Percentiles rank a stretch among this genome's conserved stretches.
These are phyloP conservation scores for Ia io DNA, from an alignment of 2,113 vertebrate species.

Conservation along the genomic window DNA sequence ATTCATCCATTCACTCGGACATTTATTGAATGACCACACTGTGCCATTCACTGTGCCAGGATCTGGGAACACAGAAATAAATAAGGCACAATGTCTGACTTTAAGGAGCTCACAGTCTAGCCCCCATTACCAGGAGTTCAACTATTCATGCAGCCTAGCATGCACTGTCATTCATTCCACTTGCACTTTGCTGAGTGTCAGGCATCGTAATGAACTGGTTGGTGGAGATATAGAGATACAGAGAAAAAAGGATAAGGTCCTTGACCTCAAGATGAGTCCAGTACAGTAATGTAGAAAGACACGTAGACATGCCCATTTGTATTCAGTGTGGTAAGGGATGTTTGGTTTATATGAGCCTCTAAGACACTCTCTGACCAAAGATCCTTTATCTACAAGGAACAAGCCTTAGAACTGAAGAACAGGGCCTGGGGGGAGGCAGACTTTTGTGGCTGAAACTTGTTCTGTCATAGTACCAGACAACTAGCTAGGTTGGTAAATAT, in stretches of 20 bases:
- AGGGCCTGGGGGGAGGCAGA: neutral
- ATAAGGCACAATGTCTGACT: neutral
- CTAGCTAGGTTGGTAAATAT: neutral
- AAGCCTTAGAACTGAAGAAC: neutral
- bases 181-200: neutral
- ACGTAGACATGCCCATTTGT: neutral
- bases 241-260: neutral
- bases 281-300: neutral
- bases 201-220: neutral
- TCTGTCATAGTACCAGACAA: neutral
- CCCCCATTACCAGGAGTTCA: neutral
- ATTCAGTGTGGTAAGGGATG: neutral
- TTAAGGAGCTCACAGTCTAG: neutral
- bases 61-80: neutral
- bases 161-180: neutral
- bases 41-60: neutral
- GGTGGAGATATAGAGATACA: neutral
- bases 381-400: neutral
- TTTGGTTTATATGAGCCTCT: conserved; percentile 17
- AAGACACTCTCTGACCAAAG: neutral
- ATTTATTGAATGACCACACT: neutral
- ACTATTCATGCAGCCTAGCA: neutral
- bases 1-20: neutral
- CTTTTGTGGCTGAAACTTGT: neutral
- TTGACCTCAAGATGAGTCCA: neutral